Conservation (phyloP, 1,140 invertebrate genomes). For the Tigriopus japonicus region DNA sequence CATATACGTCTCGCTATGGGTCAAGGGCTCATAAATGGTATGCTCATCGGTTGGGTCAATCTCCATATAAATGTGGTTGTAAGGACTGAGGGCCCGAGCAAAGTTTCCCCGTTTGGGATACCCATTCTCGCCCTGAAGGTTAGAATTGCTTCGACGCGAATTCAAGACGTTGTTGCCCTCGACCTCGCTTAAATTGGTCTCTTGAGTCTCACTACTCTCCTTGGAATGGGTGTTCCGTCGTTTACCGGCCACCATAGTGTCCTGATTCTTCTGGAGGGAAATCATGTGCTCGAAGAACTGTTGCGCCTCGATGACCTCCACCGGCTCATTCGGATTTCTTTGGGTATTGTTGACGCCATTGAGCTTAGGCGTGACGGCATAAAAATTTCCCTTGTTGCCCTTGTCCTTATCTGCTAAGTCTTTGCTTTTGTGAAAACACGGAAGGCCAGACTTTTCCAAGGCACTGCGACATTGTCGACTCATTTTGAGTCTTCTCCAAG, state of each 20-base stretch:
- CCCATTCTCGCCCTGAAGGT: neutral
- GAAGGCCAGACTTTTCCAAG: constrained; percentile 11
- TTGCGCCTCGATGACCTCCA: constrained; percentile 5
- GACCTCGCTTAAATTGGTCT: neutral
- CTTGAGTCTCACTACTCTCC: neutral
- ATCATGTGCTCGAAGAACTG: constrained; percentile 14
- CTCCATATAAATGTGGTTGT: constrained; percentile 15
- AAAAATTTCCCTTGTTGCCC: constrained; percentile 11
- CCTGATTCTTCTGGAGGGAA: constrained; percentile 10
- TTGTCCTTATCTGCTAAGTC: constrained; percentile 6
- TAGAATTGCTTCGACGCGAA: neutral
- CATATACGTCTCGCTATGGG: constrained; percentile 14
- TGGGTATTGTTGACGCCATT: neutral
- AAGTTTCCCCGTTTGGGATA: neutral
- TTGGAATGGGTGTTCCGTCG: neutral
- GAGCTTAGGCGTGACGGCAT: constrained; percentile 11
- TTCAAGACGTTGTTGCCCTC: neutral
- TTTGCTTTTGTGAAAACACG: constrained; percentile 13
- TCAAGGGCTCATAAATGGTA: constrained; percentile 7
- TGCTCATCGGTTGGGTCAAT: constrained; percentile 2
- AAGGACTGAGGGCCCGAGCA: constrained; percentile 6
- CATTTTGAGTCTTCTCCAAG: constrained; percentile 11
- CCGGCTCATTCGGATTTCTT: neutral
- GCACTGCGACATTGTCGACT: neutral
- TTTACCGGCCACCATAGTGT: neutral